Evolutionary conservation across 2,888 invertebrate genomes (phyloP).

Genomic region (Carterocephalus palaemon): DNA sequence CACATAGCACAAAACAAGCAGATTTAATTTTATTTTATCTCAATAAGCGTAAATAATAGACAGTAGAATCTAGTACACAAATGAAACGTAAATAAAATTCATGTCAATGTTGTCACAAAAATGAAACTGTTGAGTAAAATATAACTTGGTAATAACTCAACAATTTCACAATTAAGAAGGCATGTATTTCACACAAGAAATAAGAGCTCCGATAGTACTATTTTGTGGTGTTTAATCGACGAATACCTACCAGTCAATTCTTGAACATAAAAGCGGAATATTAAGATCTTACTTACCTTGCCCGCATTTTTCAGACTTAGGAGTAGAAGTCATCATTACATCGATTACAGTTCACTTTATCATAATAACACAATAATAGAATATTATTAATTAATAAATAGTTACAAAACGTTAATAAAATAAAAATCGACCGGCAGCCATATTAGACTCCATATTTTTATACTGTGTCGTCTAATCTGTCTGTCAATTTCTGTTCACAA

Average conservation of each 20-base stretch:
- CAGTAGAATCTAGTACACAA: too few species aligned
- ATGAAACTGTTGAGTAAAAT: too few species aligned
- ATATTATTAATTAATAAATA: conserved; percentile 45
- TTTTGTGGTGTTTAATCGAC: too few species aligned
- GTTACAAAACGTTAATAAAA: conserved; percentile 59
- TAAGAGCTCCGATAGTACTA: too few species aligned
- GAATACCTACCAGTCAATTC: conserved; percentile 26
- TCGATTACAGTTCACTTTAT: conserved; percentile 49
- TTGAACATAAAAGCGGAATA: conserved; percentile 31
- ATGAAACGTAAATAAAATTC: too few species aligned
- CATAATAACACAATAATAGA: conserved; percentile 57
- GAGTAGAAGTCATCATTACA: conserved; percentile 72
- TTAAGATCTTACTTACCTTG: conserved; percentile 62
- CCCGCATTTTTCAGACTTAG: conserved; percentile 73
- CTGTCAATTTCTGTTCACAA: conserved; percentile 10
- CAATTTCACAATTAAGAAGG: too few species aligned
- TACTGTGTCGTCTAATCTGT: conserved; percentile 31
- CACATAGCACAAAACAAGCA: too few species aligned
- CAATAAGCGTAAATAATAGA: too few species aligned
- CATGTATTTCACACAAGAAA: too few species aligned
- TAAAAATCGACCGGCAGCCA: conserved; percentile 71
- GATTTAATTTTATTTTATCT: too few species aligned
- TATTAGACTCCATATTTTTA: conserved; percentile 50
- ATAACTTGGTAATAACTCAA: too few species aligned
- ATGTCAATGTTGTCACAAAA: too few species aligned